A percentile compares a stretch with the other conserved stretches of the same genome.
Conservation (phyloP, 2,797 vertebrate genomes). For the Xiphorhynchus erythropygius region DNA sequence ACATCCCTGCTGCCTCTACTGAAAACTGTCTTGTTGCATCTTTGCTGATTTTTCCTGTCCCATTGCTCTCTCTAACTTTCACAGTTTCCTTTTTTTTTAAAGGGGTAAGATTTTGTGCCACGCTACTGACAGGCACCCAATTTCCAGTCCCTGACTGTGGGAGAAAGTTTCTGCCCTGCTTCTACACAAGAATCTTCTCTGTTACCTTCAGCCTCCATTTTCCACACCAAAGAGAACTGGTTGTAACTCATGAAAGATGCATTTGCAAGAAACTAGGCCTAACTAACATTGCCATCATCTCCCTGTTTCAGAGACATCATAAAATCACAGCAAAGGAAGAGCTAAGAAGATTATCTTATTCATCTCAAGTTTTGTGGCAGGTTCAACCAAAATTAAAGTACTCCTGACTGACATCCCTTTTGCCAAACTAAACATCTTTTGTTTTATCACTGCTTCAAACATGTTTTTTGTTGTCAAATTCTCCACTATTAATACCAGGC, state of each 20-base stretch:
- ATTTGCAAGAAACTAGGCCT: neutral
- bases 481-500: neutral
- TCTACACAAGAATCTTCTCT: neutral
- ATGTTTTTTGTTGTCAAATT: neutral
- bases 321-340: neutral
- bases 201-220: neutral
- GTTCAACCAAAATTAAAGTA: neutral
- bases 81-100: neutral
- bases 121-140: rapidly evolving
- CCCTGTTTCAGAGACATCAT: neutral
- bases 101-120: neutral
- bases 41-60: neutral
- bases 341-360: neutral
- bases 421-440: neutral
- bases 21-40: neutral
- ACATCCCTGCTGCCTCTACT: neutral
- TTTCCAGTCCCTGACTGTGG: neutral
- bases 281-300: neutral
- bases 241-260: neutral
- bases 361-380: neutral
- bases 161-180: neutral
- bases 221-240: neutral
- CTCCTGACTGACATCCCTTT: neutral
- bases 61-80: neutral
- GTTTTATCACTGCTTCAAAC: neutral